These are phyloP conservation scores for Sorex fumeus DNA, from an alignment of 2,113 vertebrate genomes.

Conservation along the genomic window DNA sequence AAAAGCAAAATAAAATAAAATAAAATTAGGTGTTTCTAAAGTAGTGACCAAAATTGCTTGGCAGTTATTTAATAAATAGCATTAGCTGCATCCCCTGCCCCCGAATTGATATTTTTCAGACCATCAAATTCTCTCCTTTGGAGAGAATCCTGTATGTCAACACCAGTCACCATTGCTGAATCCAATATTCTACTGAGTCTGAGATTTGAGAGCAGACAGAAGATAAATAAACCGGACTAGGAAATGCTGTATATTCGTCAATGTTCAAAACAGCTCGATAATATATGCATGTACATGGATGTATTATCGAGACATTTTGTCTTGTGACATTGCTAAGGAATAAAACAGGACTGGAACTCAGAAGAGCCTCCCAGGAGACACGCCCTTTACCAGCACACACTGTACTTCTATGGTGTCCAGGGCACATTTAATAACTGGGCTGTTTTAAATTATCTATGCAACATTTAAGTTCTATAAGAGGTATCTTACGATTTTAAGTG, in stretches of 20 bases:
- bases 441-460: neutral
- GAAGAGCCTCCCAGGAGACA: neutral
- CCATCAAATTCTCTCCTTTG: neutral
- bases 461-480: neutral
- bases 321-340: neutral
- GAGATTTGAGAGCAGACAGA: neutral
- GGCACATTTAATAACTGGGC: neutral
- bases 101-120: neutral
- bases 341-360: neutral
- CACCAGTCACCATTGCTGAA: neutral
- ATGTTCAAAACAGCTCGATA: neutral
- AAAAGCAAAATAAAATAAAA: too few species aligned
- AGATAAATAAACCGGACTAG: neutral
- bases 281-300: too few species aligned
- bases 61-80: conserved; percentile 6
- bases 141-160: neutral
- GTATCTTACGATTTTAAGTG: neutral
- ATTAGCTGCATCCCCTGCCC: neutral
- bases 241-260: neutral
- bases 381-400: neutral
- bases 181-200: neutral
- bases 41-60: neutral
- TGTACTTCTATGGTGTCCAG: neutral
- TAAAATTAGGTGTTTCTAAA: neutral
- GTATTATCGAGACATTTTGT: too few species aligned